Evolutionary conservation across 1,140 invertebrate species (phyloP).

Genomic region (Coenobita brevimanus): DNA sequence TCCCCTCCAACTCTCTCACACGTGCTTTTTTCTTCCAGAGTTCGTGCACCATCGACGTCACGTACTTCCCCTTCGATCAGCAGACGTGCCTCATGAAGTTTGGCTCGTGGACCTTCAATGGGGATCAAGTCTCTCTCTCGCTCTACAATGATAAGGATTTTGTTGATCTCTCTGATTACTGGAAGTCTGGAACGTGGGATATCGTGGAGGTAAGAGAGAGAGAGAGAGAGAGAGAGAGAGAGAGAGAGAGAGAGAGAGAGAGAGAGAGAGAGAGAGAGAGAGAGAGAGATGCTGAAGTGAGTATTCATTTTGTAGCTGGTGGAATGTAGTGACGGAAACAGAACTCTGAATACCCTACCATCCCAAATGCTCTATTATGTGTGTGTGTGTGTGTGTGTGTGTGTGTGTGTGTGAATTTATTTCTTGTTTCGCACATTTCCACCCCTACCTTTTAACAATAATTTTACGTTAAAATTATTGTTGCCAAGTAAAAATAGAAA

Average conservation of each 20-base stretch:
- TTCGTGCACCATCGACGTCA: constrained; percentile 99
- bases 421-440: no score
- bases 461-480: no score
- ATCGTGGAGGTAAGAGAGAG: constrained; percentile 87
- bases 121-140: constrained; percentile 95
- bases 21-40: constrained; percentile 77
- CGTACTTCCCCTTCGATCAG: constrained; percentile 99
- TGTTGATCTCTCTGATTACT: constrained; percentile 97
- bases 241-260: constrained; percentile 15
- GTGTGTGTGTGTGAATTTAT: no score
- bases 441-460: no score
- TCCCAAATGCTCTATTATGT: no score
- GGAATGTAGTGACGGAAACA: no score
- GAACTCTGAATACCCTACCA: no score
- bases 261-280: constrained; percentile 10
- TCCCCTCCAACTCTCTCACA: no score
- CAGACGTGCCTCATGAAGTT: constrained; percentile 99
- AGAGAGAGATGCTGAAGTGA: background rate
- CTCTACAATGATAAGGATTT: constrained; percentile 96
- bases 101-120: constrained; percentile 99
- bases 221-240: constrained; percentile 18
- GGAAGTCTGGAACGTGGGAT: constrained; percentile 99
- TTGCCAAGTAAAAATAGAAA: no score
- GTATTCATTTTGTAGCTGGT: background rate
- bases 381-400: no score